Evolutionary conservation across 1,140 invertebrate species (phyloP).

Genomic region (Euwallacea similis): DNA sequence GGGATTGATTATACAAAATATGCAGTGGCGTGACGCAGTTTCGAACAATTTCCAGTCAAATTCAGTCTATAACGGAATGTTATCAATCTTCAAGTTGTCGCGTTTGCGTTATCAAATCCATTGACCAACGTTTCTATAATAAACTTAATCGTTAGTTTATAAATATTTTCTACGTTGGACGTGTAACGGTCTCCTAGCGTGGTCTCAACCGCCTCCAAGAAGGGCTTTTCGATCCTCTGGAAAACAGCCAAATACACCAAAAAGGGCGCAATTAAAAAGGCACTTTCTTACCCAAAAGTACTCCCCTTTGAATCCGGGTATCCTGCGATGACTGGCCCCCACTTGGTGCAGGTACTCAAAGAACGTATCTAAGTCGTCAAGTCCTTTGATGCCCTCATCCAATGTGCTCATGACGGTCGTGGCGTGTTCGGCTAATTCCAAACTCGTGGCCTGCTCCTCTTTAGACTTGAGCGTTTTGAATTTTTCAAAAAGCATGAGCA

Average conservation of each 20-base stretch:
- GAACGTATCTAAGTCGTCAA: conserved; percentile 83
- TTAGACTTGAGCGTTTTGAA: conserved; percentile 76
- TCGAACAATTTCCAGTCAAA: conserved; percentile 1
- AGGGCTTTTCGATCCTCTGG: conserved; percentile 88
- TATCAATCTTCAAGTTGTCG: conserved; percentile 45
- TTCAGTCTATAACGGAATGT: conserved; percentile 32
- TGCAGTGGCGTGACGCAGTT: neutral
- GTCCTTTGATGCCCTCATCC: conserved; percentile 80
- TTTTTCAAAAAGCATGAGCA: conserved; percentile 79
- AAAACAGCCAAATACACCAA: conserved; percentile 58
- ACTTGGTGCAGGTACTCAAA: conserved; percentile 80
- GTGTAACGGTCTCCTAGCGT: conserved; percentile 87
- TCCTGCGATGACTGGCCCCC: conserved; percentile 78
- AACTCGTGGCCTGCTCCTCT: conserved; percentile 77
- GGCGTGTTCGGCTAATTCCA: conserved; percentile 84
- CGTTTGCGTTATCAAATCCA: conserved; percentile 69
- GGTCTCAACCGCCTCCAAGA: conserved; percentile 80
- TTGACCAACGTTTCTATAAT: conserved; percentile 84
- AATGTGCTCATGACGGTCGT: conserved; percentile 86
- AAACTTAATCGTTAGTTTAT: conserved; percentile 89
- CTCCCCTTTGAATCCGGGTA: conserved; percentile 81
- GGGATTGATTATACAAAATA: too few species aligned
- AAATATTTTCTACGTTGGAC: conserved; percentile 88
- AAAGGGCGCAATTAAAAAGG: conserved; percentile 45
- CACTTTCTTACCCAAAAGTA: conserved; percentile 54